Evolutionary conservation across 1,140 invertebrate genomes (phyloP).

Genomic region (Eubasilissa regina): DNA sequence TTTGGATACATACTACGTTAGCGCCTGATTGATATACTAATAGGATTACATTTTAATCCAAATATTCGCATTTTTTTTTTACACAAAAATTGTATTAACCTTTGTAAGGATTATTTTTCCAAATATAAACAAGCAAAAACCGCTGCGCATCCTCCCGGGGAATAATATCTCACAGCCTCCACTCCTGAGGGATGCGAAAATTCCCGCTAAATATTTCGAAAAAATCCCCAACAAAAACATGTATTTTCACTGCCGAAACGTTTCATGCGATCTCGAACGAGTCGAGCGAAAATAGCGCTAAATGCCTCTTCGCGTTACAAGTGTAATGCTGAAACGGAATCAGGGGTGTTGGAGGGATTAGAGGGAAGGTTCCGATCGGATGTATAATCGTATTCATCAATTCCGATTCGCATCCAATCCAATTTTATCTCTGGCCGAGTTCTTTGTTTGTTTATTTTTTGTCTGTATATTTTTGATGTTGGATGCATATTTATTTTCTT

Average conservation of each 20-base stretch:
- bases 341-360: not conserved
- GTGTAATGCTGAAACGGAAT: not conserved
- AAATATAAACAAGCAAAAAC: too few species aligned
- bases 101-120: too few species aligned
- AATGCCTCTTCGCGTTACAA: not conserved
- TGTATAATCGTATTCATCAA: conserved; percentile 43
- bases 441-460: conserved; percentile 39
- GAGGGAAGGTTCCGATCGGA: conserved; percentile 2
- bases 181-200: conserved; percentile 23
- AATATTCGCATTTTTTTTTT: too few species aligned
- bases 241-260: not conserved
- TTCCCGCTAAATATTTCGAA: conserved; percentile 33
- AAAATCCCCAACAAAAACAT: conserved; percentile 27
- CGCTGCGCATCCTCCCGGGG: too few species aligned
- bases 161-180: conserved; percentile 22
- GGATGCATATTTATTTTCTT: conserved; percentile 27
- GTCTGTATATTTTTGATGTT: conserved; percentile 28
- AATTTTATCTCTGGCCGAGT: conserved; percentile 42
- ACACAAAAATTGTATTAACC: too few species aligned
- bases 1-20: too few species aligned
- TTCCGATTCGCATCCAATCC: conserved; percentile 48
- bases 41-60: too few species aligned
- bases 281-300: conserved; percentile 10
- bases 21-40: too few species aligned
- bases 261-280: not conserved